Evolutionary conservation across 2,797 vertebrate species (phyloP).

Genomic region (Rhodeus uyekii): DNA sequence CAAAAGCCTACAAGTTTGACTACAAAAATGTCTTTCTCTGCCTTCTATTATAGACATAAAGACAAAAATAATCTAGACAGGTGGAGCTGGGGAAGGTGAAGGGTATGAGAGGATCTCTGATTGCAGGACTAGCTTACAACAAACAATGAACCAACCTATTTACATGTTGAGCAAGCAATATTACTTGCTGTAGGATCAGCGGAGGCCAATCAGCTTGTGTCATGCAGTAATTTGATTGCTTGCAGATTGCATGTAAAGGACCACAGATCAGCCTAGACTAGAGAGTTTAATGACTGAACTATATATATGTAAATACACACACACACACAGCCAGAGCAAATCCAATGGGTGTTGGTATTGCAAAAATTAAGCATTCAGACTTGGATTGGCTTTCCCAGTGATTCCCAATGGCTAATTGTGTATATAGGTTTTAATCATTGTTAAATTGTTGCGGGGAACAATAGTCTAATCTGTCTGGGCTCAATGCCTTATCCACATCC

Average conservation of each 20-base stretch:
- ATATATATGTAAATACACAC: no score
- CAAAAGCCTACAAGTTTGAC: slow-evolving; percentile 5
- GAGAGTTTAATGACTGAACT: no score
- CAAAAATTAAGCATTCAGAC: slow-evolving; percentile 61
- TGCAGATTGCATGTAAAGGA: background rate
- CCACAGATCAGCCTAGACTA: no score
- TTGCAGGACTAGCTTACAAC: background rate
- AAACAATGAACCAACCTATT: background rate
- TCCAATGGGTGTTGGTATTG: slow-evolving; percentile 55
- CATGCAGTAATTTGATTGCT: background rate
- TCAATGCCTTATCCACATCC: slow-evolving; percentile 64
- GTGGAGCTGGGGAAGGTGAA: no score
- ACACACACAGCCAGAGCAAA: no score
- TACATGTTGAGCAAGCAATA: background rate
- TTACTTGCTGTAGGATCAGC: background rate
- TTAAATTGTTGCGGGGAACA: slow-evolving; percentile 66
- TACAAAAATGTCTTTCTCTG: background rate
- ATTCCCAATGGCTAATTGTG: slow-evolving; percentile 72
- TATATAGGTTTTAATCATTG: slow-evolving; percentile 74
- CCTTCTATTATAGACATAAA: background rate
- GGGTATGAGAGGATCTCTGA: no score
- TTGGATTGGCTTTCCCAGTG: slow-evolving; percentile 67
- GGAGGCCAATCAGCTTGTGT: background rate
- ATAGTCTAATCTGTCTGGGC: slow-evolving; percentile 62
- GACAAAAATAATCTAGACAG: no score